These are phyloP conservation scores for Julus scandinavius DNA, from an alignment of 2,888 invertebrate species.

Conservation along the genomic window DNA sequence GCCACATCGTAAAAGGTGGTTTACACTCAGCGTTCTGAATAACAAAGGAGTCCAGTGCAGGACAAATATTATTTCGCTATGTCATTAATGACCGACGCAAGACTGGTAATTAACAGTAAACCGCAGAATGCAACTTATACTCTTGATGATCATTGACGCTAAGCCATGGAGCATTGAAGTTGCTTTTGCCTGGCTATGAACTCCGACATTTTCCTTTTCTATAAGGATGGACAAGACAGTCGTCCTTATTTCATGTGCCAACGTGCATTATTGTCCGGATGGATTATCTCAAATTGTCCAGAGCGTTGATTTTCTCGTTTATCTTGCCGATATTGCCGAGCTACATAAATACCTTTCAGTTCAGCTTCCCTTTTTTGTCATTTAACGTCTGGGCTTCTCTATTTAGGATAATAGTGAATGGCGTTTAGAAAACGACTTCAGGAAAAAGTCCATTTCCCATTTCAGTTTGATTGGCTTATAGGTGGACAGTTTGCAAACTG, in stretches of 20 bases:
- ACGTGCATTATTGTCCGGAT: constrained; percentile 29
- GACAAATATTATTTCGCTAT: constrained; percentile 2
- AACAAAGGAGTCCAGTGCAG: neutral
- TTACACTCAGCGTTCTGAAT: neutral
- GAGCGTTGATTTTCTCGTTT: constrained; percentile 29
- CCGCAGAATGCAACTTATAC: neutral
- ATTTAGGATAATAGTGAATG: constrained; percentile 42
- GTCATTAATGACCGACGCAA: constrained; percentile 12
- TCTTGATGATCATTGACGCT: neutral
- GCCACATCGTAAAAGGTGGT: constrained; percentile 39
- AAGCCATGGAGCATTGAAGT: neutral
- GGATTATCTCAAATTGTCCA: constrained; percentile 39
- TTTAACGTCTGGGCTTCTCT: constrained; percentile 26
- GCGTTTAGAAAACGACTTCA: constrained; percentile 42
- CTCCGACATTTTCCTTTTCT: neutral
- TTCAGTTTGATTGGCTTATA: constrained; percentile 16
- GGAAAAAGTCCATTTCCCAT: constrained; percentile 38
- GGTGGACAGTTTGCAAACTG: constrained; percentile 9
- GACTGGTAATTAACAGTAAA: constrained; percentile 15
- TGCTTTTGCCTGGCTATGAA: neutral
- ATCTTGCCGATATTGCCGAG: constrained; percentile 28
- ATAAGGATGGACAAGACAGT: neutral
- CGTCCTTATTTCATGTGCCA: neutral
- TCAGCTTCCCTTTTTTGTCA: neutral
- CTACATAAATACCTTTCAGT: constrained; percentile 35